Evolutionary conservation across 2,113 vertebrate species (phyloP), one percentile per base, ranked within the genome.

Genomic region (Pholis gunnellus): DNA sequence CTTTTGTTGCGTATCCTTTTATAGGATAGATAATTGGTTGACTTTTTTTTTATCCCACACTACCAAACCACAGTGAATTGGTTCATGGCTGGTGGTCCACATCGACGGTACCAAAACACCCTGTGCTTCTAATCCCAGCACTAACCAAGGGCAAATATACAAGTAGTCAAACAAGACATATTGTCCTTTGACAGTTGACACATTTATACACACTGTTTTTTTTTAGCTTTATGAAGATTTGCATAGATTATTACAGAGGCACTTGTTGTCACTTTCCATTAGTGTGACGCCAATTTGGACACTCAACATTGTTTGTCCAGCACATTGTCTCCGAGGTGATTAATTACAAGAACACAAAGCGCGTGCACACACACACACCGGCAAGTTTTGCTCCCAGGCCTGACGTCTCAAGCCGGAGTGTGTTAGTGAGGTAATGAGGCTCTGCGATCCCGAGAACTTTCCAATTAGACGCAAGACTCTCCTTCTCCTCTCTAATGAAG

Each of bases 401-500:
- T 61, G 81, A 48, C 0, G 63, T 82, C 83, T 82, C n/a, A 17
- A 72, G 83, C 81, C 63, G 15, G 69, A 46, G 66, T 82, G 69
- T 67, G 71, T 87, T 81, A 82, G 78, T 9, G 75, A 90, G 69
- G 76, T 87, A 90, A 91, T 84, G 85, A 92, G 84, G 81, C 88
- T 72, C 65, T 22, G 82, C 25, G 25, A 90, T 87, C 84, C 74
- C 0, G 6, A 78, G 83, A 91, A 91, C 77, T 85, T 86, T 73
- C 81, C 89, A 92, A 88, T 92, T 91, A 87, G 78, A 88, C 22
- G 18, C 78, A 22, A 79, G 77, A 38, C 70, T 79, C 72, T 42
- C 78, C 71, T 44, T 82, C 84, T 83, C 46, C 71, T 77, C 86
- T 83, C 87, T 90, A 89, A 93, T 92, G 90, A 92, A 89, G 82